Base-by-base conservation (phyloP, 2,797 vertebrate species). In the Lindbergichthys nudifrons region DNA sequence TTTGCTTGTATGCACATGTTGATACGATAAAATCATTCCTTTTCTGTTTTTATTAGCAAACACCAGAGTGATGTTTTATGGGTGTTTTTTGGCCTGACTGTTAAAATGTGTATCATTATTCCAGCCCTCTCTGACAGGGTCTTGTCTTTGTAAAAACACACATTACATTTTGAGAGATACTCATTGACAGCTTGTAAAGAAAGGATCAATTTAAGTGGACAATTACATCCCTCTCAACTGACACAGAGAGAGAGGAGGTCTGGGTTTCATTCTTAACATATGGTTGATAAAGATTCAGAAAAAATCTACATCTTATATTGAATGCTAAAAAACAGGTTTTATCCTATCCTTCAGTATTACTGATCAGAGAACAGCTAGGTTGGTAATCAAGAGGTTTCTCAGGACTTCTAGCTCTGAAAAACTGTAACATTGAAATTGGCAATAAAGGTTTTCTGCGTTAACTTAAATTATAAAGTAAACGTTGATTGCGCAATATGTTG, bases 151-250 rank as follows among this genome's bases (percentile, higher is more conserved):
- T 56, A 59, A 70, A 74, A 75, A 57, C 73, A 56, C 65, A 15
- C 41, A 0, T 14, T 16, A 12, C 80, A 54, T 62, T 79, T 73
- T 89, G 72, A 69, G 10, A 58, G 41, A 62, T 69, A 12, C 67
- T 86, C 78, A 83, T 65, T 75, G 78, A 86, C 88, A 86, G 79
- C 65, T 85, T 67, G 67, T 87, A 72, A 84, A 83, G 79, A 82
- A 65, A 83, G 74, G 63, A 75, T 71, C 52, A 7, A 67, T 56
- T 81, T 88, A 78, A 86, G 91, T 81, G 83, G 46, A 80, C 76
- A 78, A 70, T 79, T 54, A 59, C 79, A 80, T 84, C 75, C 45
- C 77, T 77, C 72, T 59, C 41, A 50, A 59, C 58, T 71, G 56
- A 36, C 23, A 79, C 72, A 61, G 63, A 26, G 52, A 46, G 16